Evolutionary conservation across 2,888 invertebrate species (phyloP), one percentile per base, ranked within the genome.

Genomic region (Rhagonycha lutea): DNA sequence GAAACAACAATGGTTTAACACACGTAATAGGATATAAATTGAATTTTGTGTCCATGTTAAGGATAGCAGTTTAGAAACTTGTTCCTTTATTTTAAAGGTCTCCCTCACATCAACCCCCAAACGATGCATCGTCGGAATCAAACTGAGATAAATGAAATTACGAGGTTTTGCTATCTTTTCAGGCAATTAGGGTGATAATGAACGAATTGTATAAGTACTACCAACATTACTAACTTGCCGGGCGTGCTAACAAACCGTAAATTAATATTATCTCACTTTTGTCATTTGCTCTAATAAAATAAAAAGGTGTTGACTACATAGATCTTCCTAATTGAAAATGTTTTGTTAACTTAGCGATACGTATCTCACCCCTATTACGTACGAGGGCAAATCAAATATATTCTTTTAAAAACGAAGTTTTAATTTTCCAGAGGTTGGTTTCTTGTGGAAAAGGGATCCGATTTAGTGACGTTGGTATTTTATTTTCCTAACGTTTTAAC

Each of bases 21-120:
- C 73, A 32, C 72, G 72, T 73, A 69, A 69, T 73, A 63, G 73
- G 73, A 63, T 26, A 69, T 69, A 65, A 65, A 73, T 29, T 28
- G 24, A 62, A 69, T 69, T 68, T 72, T 68, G 73, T 69, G 62
- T 73, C 69, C 65, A 73, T 73, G 29, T 18, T 61, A 29, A 69
- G 69, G 29, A 61, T 60, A 47, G n/a, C n/a, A 47, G 47, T 47
- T 47, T 47, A 47, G 47, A 47, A 47, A 47, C 47, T 47, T 47
- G 47, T n/a, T 47, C 47, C 47, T n/a, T 47, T 47, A 47, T 47
- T 47, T 47, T 47, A 47, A 47, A 12, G n/a, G 47, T n/a, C n/a
- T 47, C 7, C 47, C 12, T 47, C 47, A 47, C 12, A 47, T 47
- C 47, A n/a, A n/a, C 47, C 47, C 5, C 47, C 47, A 2, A 47